Evolutionary conservation across 2,113 vertebrate species (phyloP), one percentile per base, ranked within the genome.

Genomic region (Ciconia maguari): DNA sequence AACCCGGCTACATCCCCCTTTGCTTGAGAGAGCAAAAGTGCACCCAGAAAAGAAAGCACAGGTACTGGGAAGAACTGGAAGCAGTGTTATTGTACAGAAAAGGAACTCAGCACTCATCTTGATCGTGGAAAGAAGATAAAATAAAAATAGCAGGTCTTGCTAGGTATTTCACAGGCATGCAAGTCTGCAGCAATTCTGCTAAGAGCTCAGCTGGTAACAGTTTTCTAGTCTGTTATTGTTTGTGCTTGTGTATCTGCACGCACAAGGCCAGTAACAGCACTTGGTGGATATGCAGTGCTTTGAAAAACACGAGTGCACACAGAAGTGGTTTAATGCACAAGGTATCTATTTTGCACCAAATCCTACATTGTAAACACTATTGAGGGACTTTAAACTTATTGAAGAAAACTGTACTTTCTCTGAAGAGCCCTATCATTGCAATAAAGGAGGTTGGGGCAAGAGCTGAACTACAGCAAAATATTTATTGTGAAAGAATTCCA

Each of bases 1-100:
- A 44, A 5, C 25, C 41, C 3, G 3, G 10, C 57, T 11, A 1
- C 54, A 6, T 4, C 18, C 5, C 8, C 12, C 32, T 13, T 16
- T 1, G 14, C 54, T 26, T 4, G 16, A 8, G 21, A 54, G 70
- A 13, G 17, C 10, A 5, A 6, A 3, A 7, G 17, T 0, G 2
- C 6, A 5, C 16, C 22, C 38, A 24, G 58, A 7, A 42, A 25
- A 76, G 42, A 1, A 58, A 48, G 7, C 15, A 2, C 2, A 1
- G 49, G n/a, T 10, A 36, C 70, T 55, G 62, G 69, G 51, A 15
- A 41, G 29, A 20, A 16, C 5, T 1, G 38, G n/a, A 2, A 61
- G 44, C 13, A 2, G 13, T 2, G 55, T 12, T 38, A 3, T 1
- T 21, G 22, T 2, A 21, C n/a, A 12, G 84, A 9, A 26, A 77